phyloP scores from a whole-genome alignment of 2,888 invertebrate genomes.

The Steinernema scapterisci region DNA sequence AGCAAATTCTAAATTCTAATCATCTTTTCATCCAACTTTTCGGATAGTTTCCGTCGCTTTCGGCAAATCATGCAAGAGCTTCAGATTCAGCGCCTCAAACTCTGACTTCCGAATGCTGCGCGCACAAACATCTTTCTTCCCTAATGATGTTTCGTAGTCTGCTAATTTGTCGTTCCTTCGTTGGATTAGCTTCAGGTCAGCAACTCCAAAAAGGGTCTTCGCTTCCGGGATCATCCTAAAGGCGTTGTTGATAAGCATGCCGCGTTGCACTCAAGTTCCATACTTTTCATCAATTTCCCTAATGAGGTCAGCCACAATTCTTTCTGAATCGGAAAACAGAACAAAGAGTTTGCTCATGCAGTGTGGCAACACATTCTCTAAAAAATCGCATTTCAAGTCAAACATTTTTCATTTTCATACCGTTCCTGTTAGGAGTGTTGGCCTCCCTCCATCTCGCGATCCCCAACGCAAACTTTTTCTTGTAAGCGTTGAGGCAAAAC shows the following conservation, averaged over 20 bases:
- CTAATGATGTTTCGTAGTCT: slow-evolving; percentile 16
- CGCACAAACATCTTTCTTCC: slow-evolving; percentile 3
- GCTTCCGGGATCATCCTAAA: not conserved
- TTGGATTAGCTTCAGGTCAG: slow-evolving; percentile 11
- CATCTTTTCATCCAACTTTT: not conserved
- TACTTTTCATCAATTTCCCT: not conserved
- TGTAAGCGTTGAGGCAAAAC: not conserved
- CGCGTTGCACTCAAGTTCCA: not conserved
- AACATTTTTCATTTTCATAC: not conserved
- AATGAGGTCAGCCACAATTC: not conserved
- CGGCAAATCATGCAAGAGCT: not conserved
- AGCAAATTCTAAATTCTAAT: not conserved
- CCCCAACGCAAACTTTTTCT: not conserved
- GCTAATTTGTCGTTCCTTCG: slow-evolving; percentile 27
- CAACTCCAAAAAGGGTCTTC: not conserved
- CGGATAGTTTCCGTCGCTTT: slow-evolving; percentile 8
- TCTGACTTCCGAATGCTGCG: not conserved
- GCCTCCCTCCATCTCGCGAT: not conserved
- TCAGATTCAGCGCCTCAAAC: slow-evolving; percentile 13
- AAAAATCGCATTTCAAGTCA: not conserved
- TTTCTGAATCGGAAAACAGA: slow-evolving; percentile 10
- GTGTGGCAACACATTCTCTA: slow-evolving; percentile 8
- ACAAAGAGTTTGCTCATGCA: slow-evolving; percentile 7
- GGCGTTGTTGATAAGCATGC: too few relatives aligned
- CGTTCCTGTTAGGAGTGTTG: slow-evolving; percentile 12